Evolutionary conservation across 2,888 invertebrate genomes (phyloP), one percentile per base, ranked within the genome.

Genomic region (Melipona beecheii): DNA sequence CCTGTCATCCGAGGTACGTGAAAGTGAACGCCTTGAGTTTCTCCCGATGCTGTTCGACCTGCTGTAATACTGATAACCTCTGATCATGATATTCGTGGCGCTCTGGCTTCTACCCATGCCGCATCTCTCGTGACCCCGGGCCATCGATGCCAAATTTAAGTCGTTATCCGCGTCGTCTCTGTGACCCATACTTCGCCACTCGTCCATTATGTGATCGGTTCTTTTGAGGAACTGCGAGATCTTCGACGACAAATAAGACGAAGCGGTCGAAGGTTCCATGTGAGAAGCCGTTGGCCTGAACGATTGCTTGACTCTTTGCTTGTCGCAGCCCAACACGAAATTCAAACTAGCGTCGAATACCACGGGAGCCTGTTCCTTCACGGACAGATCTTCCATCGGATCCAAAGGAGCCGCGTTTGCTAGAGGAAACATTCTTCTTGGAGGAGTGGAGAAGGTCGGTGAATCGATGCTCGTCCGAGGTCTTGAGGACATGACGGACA

Each of bases 141-240:
- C 83, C 52, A 83, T 21, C 3, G 85, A 54, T 9, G 86, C 79
- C 62, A 89, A 80, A 27, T 78, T 85, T 62, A 93, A 80, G 5
- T 92, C 92, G 52, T 93, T 92, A 17, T 93, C 93, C 50, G 95
- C 93, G 78, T 95, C 95, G 86, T 96, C 96, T 87, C 95, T 96
- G 76, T 96, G 96, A 0, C 97, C 97, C 72, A 97, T 91, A 84
- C 96, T 95, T 78, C 96, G 95, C 98, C 98, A 98, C 92, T 98
- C 98, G 91, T 98, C 97, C 96, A 97, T 97, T 0, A 98, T 96
- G 94, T 98, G 98, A 94, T 98, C 98, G 4, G 98, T 98, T 85
- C 97, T 96, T 91, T 96, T 96, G 54, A 98, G 95, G 91, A 98
- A 98, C 92, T 96, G 97, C 77, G 97, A 96, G 75, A 98, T 98